phyloP scores from a whole-genome alignment of 2,888 invertebrate species.

The Aradus depressus region DNA sequence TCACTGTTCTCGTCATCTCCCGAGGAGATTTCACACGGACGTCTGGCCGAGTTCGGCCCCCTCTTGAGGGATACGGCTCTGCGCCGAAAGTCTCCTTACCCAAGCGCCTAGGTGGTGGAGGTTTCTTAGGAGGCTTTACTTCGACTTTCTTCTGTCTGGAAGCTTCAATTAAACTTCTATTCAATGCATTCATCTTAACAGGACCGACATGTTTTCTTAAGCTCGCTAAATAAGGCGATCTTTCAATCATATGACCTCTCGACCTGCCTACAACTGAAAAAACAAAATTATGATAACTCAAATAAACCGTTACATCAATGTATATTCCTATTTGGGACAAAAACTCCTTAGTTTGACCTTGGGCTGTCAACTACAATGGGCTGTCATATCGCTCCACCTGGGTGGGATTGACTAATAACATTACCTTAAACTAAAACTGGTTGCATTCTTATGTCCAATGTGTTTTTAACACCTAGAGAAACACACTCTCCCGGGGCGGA shows the following conservation, averaged over 20 bases:
- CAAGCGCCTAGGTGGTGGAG: not conserved
- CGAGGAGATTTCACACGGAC: too few species aligned
- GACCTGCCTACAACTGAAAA: constrained; percentile 49
- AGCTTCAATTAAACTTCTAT: not conserved
- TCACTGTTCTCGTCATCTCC: not conserved
- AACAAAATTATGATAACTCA: too few species aligned
- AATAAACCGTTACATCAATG: too few species aligned
- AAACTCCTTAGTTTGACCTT: too few species aligned
- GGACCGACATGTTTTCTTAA: constrained; percentile 29
- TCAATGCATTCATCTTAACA: not conserved
- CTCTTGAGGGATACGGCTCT: not conserved
- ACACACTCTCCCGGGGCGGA: too few species aligned
- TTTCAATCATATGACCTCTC: constrained; percentile 56
- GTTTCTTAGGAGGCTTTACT: not conserved
- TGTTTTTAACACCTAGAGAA: too few species aligned
- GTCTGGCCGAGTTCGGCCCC: not conserved
- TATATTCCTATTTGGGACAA: too few species aligned
- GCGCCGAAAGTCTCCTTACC: constrained; percentile 10
- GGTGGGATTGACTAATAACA: too few species aligned
- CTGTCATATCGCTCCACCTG: too few species aligned
- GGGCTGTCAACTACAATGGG: too few species aligned
- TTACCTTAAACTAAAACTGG: too few species aligned
- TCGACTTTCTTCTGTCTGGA: not conserved
- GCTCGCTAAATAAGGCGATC: constrained; percentile 45
- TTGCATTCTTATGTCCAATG: too few species aligned